phyloP scores from a whole-genome alignment of 2,797 vertebrate species.

The Acestrorhynchus altus region DNA sequence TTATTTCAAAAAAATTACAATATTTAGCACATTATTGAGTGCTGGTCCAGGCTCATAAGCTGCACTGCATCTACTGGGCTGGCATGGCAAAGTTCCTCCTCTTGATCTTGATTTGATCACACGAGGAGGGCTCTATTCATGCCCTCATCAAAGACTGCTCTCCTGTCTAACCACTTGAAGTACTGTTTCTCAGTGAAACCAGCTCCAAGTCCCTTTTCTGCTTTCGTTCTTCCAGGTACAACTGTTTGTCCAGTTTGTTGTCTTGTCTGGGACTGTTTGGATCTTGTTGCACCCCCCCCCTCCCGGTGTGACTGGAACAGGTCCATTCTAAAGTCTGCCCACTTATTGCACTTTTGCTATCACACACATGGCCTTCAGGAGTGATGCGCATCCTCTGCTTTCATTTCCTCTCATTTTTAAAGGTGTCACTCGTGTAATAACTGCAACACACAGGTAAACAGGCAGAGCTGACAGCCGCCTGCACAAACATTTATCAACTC shows the following conservation, averaged over 20 bases:
- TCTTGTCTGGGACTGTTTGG: constrained; percentile 40
- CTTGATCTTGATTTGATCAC: background rate
- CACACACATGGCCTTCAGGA: constrained; percentile 13
- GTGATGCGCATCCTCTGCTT: background rate
- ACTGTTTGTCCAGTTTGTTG: constrained; percentile 50
- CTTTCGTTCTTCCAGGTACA: constrained; percentile 21
- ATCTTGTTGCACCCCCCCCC: constrained; percentile 31
- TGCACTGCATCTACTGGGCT: background rate
- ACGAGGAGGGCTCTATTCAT: background rate
- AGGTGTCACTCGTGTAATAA: background rate
- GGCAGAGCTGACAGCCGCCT: background rate
- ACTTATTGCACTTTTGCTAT: background rate
- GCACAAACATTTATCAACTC: background rate
- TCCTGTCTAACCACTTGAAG: background rate
- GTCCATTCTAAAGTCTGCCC: constrained; percentile 25
- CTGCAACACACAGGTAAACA: background rate
- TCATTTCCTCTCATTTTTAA: background rate
- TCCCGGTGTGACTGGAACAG: constrained; percentile 27
- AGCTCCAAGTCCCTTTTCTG: background rate
- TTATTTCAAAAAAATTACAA: no score
- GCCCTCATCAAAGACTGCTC: background rate
- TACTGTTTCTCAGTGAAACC: constrained; percentile 11
- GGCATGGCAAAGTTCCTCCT: background rate
- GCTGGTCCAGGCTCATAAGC: no score
- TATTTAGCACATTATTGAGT: no score